phyloP scores from a whole-genome alignment of 2,113 vertebrate genomes.

The Mirounga angustirostris region DNA sequence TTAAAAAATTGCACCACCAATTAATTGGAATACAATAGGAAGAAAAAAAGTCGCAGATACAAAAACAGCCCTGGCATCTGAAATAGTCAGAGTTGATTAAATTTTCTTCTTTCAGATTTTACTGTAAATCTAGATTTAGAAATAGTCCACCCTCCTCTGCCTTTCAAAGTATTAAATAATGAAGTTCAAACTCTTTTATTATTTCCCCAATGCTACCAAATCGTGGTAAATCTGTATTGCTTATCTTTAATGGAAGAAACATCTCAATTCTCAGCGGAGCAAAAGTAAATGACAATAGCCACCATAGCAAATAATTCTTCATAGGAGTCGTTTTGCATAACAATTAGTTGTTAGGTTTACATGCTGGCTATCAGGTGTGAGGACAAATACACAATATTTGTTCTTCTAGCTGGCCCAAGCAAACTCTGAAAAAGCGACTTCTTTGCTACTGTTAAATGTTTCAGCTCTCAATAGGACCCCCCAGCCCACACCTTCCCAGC shows the following conservation, averaged over 20 bases:
- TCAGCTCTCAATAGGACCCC: slow-evolving; percentile 77
- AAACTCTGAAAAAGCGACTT: slow-evolving; percentile 79
- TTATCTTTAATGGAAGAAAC: background rate
- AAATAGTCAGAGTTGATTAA: background rate
- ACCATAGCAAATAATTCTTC: too few species aligned
- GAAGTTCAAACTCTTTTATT: background rate
- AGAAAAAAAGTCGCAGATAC: background rate
- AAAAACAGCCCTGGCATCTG: background rate
- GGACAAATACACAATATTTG: background rate
- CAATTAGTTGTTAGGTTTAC: background rate
- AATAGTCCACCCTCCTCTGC: too few species aligned
- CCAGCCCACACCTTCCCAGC: slow-evolving; percentile 68
- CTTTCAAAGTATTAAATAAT: background rate
- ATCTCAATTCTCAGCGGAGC: too few species aligned
- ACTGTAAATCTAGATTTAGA: background rate
- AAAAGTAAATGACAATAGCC: background rate
- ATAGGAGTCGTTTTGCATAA: background rate
- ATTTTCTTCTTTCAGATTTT: background rate
- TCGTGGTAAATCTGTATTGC: background rate
- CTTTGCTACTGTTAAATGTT: slow-evolving; percentile 77
- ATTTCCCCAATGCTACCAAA: background rate
- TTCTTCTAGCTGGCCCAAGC: slow-evolving; percentile 62
- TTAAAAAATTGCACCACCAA: background rate
- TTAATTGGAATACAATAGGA: too few species aligned
- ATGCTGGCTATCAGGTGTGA: background rate